Base-by-base conservation (phyloP, 2,888 invertebrate genomes). In the Saturnia japonica region DNA sequence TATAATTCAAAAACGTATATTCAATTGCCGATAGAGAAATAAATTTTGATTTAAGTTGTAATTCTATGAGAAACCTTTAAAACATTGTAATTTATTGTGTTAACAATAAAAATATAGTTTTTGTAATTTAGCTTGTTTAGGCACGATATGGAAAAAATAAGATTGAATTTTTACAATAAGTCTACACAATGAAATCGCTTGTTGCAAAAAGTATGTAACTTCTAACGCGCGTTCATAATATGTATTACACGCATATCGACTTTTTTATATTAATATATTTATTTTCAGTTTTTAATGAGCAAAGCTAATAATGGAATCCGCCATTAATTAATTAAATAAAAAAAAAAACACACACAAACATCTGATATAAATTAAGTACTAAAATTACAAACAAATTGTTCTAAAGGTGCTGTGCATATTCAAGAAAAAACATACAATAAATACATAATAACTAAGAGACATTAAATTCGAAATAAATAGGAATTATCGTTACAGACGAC, bases 381-480 rank as follows among this genome's bases (percentile, higher is more conserved):
- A 40, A 40, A 40, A 64, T 22, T 14, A 12, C 34, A 40, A 40
- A 78, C 74, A 80, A 25, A 60, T n/a, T 54, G 8, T 72, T 70
- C 77, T 78, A 77, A 77, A 14, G 25, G 14, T 60, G 57, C 57
- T 7, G 57, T 60, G 57, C 25, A 60, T 54, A 54, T 54, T 54
- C 51, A 64, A 40, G 14, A 22, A 83, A 75, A 83, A 77, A 82
- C 81, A 79, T 74, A 77, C 76, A 73, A 77, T 71, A 72, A 72
- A 72, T 75, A 72, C 76, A 81, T 81, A 80, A 79, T 74, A n/a
- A n/a, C n/a, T n/a, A n/a, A n/a, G n/a, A n/a, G n/a, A 81, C 28
- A 82, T 83, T 85, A 89, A 91, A 92, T 91, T 92, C 90, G 90
- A 91, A 89, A 81, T 80, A 74, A 82, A 85, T 88, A 91, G 91